phyloP scores from a whole-genome alignment of 2,888 invertebrate species.

The Fissipunctia ypsillon region DNA sequence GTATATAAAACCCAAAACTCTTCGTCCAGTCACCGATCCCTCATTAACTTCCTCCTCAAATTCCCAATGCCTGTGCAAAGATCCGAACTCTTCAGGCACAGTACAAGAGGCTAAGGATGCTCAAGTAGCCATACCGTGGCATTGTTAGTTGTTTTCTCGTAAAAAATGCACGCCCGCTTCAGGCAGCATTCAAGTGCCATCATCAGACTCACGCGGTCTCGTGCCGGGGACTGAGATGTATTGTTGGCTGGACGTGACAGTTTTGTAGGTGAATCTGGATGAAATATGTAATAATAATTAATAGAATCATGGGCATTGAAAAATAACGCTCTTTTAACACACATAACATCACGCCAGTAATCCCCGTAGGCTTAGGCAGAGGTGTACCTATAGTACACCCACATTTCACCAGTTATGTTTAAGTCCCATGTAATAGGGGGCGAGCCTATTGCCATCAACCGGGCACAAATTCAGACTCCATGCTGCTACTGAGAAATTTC shows the following conservation, averaged over 20 bases:
- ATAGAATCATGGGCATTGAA: too few relatives aligned
- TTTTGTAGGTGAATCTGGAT: background rate
- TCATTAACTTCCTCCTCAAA: constrained; percentile 38
- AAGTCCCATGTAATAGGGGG: too few relatives aligned
- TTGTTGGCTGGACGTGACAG: constrained; percentile 25
- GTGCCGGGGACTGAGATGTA: constrained; percentile 38
- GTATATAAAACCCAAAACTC: background rate
- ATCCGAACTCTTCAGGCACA: constrained; percentile 41
- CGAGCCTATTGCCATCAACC: too few relatives aligned
- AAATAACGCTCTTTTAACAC: too few relatives aligned
- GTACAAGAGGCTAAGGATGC: constrained; percentile 55
- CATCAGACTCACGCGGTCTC: constrained; percentile 63
- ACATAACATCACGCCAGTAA: too few relatives aligned
- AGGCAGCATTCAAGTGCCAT: constrained; percentile 69
- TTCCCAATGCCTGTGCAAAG: constrained; percentile 32
- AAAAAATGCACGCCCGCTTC: constrained; percentile 71
- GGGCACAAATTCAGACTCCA: too few relatives aligned
- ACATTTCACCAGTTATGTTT: too few relatives aligned
- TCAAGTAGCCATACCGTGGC: constrained; percentile 57
- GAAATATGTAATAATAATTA: too few relatives aligned
- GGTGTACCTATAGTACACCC: too few relatives aligned
- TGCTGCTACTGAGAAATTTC: too few relatives aligned
- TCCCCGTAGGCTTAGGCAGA: too few relatives aligned
- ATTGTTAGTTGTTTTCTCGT: constrained; percentile 70
- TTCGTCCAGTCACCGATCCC: constrained; percentile 14